Base-by-base conservation (phyloP, 2,888 invertebrate genomes). In the Meiosimyza platycephala region DNA sequence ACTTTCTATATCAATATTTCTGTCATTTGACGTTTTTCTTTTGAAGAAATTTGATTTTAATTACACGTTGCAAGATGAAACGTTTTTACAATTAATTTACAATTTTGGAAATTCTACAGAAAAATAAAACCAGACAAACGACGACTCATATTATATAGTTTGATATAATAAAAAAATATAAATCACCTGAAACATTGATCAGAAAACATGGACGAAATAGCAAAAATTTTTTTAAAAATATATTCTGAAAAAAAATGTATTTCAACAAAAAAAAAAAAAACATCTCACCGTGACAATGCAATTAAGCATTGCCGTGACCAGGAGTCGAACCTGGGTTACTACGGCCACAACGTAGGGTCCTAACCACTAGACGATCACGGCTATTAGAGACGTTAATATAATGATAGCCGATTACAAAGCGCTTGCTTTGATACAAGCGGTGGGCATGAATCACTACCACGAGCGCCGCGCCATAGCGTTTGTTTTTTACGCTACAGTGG, bases 341-440 rank as follows among this genome's bases (percentile, higher is more conserved):
- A 85, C 85, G 85, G 85, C 85, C 85, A 85, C 85, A 85, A 85
- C 85, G 85, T 85, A 82, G 85, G 85, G 85, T 85, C 85, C 85
- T 85, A 85, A 85, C 85, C 85, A 85, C 85, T 85, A 85, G 85
- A 85, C 85, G 85, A 85, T 85, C 85, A 85, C 86, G 85, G 85
- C 85, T 85, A 79, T 28, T 7, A 76, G 72, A 75, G 76, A 74
- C 68, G 40, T 60, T 74, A 15, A 16, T 2, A 1, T 0, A 0
- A 0, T 0, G n/a, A 6, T 7, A 5, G 40, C 4, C 13, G 54
- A 16, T 11, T 16, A 15, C 16, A n/a, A 11, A 6, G 7, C 16
- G 22, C 16, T 6, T 65, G 28, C n/a, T 52, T 6, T 7, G n/a
- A n/a, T 22, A 28, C 28, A 16, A 22, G 48, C 50, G 18, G 22